These are phyloP conservation scores for Caradrina kadenii DNA, from an alignment of 2,888 invertebrate genomes.

Conservation along the genomic window DNA sequence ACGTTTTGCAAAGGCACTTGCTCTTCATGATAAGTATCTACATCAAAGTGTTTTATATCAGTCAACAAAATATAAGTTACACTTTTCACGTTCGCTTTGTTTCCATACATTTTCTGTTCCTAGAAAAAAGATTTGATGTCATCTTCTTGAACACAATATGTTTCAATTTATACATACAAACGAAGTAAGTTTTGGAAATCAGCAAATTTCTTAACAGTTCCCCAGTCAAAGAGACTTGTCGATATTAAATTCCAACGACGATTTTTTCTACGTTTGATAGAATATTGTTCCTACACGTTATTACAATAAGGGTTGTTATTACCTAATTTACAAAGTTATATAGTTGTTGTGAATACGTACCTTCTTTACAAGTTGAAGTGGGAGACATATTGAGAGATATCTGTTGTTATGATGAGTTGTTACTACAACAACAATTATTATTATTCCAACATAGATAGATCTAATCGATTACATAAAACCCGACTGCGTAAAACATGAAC, in stretches of 20 bases:
- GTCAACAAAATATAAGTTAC: slow-evolving; percentile 11
- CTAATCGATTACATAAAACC: too few relatives aligned
- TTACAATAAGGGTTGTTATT: slow-evolving; percentile 25
- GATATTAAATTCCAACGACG: slow-evolving; percentile 66
- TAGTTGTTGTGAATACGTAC: slow-evolving; percentile 12
- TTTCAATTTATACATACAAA: slow-evolving; percentile 69
- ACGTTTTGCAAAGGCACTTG: background rate
- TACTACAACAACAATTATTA: background rate
- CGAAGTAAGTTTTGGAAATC: slow-evolving; percentile 65
- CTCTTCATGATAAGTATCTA: background rate
- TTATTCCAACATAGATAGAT: background rate
- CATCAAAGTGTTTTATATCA: background rate
- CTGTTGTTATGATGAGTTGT: slow-evolving; percentile 9
- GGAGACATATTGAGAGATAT: background rate
- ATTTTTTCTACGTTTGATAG: slow-evolving; percentile 26
- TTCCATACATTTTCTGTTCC: slow-evolving; percentile 44
- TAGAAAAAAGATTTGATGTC: slow-evolving; percentile 28
- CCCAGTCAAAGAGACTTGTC: slow-evolving; percentile 65
- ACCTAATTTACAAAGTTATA: background rate
- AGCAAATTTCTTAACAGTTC: slow-evolving; percentile 61
- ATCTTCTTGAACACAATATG: slow-evolving; percentile 63
- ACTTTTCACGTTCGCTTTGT: slow-evolving; percentile 25
- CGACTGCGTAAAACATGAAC: too few relatives aligned
- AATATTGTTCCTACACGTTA: slow-evolving; percentile 28
- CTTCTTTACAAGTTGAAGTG: slow-evolving; percentile 1